Evolutionary conservation across 1,140 invertebrate genomes (phyloP), one percentile per base, ranked within the genome.

Genomic region (Bursaphelenchus mucronatus): DNA sequence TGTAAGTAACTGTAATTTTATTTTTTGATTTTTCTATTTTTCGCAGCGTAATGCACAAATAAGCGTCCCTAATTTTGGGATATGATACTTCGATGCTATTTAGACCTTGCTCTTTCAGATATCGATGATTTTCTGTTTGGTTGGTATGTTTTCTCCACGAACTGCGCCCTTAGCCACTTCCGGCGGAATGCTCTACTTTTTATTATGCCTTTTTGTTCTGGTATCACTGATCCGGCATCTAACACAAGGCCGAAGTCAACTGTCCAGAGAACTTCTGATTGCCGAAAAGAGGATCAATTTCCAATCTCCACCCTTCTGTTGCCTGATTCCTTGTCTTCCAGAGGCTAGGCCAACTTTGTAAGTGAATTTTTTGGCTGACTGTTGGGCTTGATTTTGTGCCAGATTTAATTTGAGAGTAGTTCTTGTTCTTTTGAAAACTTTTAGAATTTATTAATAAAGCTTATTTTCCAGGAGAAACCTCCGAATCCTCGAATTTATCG

Each of bases 201-300:
- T 74, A 11, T 45, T 73, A 5, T 71, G 69, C n/a, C 56, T 71
- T n/a, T 71, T 71, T 40, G 54, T 71, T 0, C 43, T 71, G 10
- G 71, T 74, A 10, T 74, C 69, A 8, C 55, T 71, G n/a, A 71
- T 71, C 39, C 52, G 70, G 11, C 68, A 70, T 64, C 9, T 68
- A 21, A 0, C 63, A 21, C 49, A 50, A 30, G 71, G 63, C 21
- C 30, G 70, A 21, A 13, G 41, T 43, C 15, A 72, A 30, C 47
- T 74, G 45, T 21, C 70, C 8, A 39, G 15, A 45, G 50, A 49
- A 6, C 51, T 70, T 6, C 39, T 45, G 9, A 43, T 45, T 7
- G 57, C 41, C n/a, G 70, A 45, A 49, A 63, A 49, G n/a, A 7
- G 49, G 10, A 61, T 70, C 15, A 58, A 70, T 40, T 71, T 71